A percentile compares a stretch with the other conserved stretches of the same genome.
These are phyloP conservation scores for Embidobia sp. DNA, from an alignment of 2,888 invertebrate genomes.

Conservation along the genomic window DNA sequence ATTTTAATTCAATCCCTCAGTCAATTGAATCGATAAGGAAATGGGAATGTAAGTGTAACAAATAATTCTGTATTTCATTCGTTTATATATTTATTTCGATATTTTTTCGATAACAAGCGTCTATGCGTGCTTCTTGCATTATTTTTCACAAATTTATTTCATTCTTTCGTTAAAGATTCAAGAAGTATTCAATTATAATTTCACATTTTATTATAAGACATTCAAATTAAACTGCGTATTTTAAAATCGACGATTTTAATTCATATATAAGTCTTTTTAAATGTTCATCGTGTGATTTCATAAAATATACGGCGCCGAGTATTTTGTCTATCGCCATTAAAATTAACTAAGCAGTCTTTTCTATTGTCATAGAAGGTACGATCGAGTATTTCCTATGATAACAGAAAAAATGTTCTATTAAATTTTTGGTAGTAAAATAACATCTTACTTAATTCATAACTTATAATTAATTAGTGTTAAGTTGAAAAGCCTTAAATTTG, in stretches of 20 bases:
- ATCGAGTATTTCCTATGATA: no score
- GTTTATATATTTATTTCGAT: slow-evolving; percentile 19
- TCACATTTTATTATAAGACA: no score
- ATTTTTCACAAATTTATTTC: slow-evolving; percentile 10
- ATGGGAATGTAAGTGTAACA: neutral
- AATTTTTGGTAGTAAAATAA: no score
- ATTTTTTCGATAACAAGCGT: slow-evolving; percentile 20
- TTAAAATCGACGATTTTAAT: slow-evolving; percentile 14
- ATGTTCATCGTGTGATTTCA: slow-evolving; percentile 9
- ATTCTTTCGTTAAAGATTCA: slow-evolving; percentile 4
- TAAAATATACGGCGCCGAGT: slow-evolving; percentile 3
- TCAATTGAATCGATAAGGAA: no score
- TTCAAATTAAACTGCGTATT: slow-evolving; percentile 3
- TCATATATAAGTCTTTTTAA: slow-evolving; percentile 8
- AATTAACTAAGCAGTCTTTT: no score
- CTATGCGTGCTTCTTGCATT: slow-evolving; percentile 6
- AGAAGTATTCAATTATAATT: neutral
- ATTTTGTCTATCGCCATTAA: neutral
- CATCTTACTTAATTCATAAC: no score
- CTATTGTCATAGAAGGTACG: no score
- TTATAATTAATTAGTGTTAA: no score
- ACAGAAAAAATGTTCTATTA: no score
- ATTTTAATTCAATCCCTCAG: no score
- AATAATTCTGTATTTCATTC: neutral
- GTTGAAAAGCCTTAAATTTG: no score